Evolutionary conservation across 1,140 invertebrate genomes (phyloP).

Genomic region (Apocrypta bakeri): DNA sequence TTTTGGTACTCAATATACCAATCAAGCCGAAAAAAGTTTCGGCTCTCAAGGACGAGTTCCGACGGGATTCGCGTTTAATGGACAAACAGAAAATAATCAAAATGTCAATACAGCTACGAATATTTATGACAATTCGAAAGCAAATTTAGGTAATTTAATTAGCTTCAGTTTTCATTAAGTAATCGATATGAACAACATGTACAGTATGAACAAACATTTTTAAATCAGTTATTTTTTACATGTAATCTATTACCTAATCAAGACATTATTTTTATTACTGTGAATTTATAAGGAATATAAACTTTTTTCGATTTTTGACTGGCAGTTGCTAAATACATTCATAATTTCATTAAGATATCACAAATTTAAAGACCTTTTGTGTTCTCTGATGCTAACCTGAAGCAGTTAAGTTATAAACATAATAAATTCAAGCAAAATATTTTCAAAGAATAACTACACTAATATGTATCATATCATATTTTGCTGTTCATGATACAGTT

Average conservation of each 20-base stretch:
- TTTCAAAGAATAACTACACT: neutral
- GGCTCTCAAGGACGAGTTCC: neutral
- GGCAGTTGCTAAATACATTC: too few relatives aligned
- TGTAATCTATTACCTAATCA: neutral
- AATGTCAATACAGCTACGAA: slow-evolving; percentile 29
- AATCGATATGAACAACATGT: neutral
- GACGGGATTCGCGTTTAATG: neutral
- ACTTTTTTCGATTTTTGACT: neutral
- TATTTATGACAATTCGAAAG: slow-evolving; percentile 39
- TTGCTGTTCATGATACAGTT: neutral
- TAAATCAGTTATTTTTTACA: neutral
- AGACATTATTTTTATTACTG: neutral
- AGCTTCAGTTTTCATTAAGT: neutral
- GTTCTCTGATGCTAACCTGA: neutral
- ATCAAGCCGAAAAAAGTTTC: slow-evolving; percentile 50
- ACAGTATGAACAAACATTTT: neutral
- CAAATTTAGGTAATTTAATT: slow-evolving; percentile 36
- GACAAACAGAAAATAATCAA: slow-evolving; percentile 8
- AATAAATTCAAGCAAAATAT: neutral
- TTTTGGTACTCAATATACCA: slow-evolving; percentile 39
- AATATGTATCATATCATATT: neutral
- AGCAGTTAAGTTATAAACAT: neutral
- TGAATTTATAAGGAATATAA: neutral
- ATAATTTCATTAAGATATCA: too few relatives aligned
- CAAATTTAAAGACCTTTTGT: too few relatives aligned